Evolutionary conservation across 2,113 vertebrate genomes (phyloP).

Genomic region (Lamprotornis superbus): DNA sequence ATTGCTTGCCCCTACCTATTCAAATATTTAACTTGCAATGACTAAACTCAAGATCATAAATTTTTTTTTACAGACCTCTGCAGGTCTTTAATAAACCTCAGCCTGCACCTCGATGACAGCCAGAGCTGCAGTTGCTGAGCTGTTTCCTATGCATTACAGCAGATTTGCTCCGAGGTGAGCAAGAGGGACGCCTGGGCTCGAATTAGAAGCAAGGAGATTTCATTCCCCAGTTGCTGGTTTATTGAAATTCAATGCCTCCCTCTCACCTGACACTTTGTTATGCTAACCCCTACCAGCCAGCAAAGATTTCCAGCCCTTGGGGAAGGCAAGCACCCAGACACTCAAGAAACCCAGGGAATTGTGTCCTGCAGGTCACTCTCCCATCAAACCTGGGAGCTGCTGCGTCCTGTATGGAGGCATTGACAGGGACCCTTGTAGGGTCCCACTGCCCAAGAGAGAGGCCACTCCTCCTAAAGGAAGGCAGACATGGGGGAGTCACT

Average conservation of each 20-base stretch:
- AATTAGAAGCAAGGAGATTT: slow-evolving; percentile 42
- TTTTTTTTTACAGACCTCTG: slow-evolving; percentile 14
- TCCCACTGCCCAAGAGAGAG: fast-evolving
- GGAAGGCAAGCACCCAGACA: not conserved
- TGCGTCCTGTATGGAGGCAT: fast-evolving
- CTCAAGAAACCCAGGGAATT: not conserved
- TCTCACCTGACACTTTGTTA: slow-evolving; percentile 4
- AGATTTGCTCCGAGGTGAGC: slow-evolving; percentile 38
- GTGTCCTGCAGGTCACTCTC: not conserved
- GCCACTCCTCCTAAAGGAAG: not conserved
- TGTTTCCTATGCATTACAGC: slow-evolving; percentile 45
- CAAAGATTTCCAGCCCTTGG: not conserved
- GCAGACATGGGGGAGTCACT: not conserved
- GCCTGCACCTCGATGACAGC: not conserved
- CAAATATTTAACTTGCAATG: slow-evolving; percentile 45
- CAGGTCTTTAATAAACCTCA: slow-evolving; percentile 42
- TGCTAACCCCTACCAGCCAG: slow-evolving; percentile 13
- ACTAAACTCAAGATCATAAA: not conserved
- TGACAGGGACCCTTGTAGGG: not conserved
- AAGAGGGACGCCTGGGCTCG: not conserved
- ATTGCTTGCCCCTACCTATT: not conserved
- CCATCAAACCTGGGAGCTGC: fast-evolving
- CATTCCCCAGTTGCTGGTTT: slow-evolving; percentile 24
- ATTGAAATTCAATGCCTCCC: slow-evolving; percentile 52
- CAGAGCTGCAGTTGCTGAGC: slow-evolving; percentile 24